phyloP scores from a whole-genome alignment of 2,888 invertebrate species.

The Biston betularia region DNA sequence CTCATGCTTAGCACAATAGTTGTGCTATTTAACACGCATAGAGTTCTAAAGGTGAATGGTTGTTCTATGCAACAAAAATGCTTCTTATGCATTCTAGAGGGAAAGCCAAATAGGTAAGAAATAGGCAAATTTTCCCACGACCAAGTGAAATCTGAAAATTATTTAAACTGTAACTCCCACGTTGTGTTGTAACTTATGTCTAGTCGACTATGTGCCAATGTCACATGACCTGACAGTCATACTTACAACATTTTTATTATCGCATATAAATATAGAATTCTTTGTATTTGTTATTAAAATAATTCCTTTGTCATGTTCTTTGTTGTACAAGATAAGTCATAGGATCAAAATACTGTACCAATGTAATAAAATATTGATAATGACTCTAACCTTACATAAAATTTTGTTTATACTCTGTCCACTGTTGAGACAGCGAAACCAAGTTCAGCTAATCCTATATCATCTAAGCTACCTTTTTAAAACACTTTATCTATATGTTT shows the following conservation, averaged over 20 bases:
- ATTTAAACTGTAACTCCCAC: constrained; percentile 48
- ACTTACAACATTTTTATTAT: constrained; percentile 1
- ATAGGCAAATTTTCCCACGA: constrained; percentile 58
- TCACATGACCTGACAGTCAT: not conserved
- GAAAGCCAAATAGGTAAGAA: constrained; percentile 59
- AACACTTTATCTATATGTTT: too few species aligned
- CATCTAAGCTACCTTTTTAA: too few species aligned
- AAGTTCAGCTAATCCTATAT: too few species aligned
- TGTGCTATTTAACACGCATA: not conserved
- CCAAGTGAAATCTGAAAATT: constrained; percentile 56
- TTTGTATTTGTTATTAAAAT: not conserved
- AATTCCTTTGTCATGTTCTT: not conserved
- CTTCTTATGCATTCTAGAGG: constrained; percentile 39
- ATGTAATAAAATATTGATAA: not conserved
- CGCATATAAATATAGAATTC: not conserved
- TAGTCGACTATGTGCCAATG: constrained; percentile 1
- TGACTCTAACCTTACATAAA: too few species aligned
- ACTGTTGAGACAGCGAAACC: too few species aligned
- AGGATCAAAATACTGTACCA: not conserved
- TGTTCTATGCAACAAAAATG: not conserved
- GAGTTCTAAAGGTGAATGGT: not conserved
- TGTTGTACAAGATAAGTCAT: not conserved
- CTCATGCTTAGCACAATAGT: not conserved
- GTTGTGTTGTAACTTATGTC: constrained; percentile 44
- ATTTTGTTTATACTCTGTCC: too few species aligned